A percentile compares a stretch with the other conserved stretches of the same genome.
Evolutionary conservation across 1,140 invertebrate species (phyloP).

Genomic region (Frieseomelitta varia): DNA sequence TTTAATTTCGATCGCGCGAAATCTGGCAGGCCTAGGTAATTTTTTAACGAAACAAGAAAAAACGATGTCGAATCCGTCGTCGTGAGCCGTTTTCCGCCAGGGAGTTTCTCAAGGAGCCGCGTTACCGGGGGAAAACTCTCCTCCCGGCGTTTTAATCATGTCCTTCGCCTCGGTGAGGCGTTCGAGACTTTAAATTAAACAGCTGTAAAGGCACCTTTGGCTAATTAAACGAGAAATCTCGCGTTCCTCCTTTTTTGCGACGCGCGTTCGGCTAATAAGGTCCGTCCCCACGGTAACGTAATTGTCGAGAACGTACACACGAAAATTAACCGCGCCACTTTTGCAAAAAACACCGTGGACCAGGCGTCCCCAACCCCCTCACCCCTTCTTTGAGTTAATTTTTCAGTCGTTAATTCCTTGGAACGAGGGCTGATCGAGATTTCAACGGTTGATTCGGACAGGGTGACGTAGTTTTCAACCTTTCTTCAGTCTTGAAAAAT

Average conservation of each 20-base stretch:
- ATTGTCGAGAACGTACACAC: background rate
- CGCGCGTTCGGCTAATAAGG: background rate
- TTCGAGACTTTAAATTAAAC: constrained; percentile 44
- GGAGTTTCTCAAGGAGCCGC: too few relatives aligned
- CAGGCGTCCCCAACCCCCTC: too few relatives aligned
- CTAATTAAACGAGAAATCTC: constrained; percentile 28
- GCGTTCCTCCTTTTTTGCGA: background rate
- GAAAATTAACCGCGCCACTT: background rate
- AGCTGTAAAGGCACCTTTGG: constrained; percentile 5
- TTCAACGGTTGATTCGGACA: too few relatives aligned
- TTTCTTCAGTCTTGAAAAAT: too few relatives aligned
- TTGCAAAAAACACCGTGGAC: background rate
- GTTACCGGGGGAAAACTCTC: background rate
- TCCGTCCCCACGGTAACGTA: background rate
- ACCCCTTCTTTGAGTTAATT: background rate
- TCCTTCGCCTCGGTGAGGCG: background rate
- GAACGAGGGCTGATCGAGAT: too few relatives aligned
- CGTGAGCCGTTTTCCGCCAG: background rate
- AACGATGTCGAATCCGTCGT: too few relatives aligned
- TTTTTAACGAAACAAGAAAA: constrained; percentile 17
- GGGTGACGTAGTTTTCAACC: too few relatives aligned
- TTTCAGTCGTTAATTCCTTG: background rate
- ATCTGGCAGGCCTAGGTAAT: background rate
- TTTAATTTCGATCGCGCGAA: background rate
- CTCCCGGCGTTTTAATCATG: constrained; percentile 17